These are phyloP conservation scores for Epistrophe grossulariae DNA, from an alignment of 2,888 invertebrate species.

Conservation along the genomic window DNA sequence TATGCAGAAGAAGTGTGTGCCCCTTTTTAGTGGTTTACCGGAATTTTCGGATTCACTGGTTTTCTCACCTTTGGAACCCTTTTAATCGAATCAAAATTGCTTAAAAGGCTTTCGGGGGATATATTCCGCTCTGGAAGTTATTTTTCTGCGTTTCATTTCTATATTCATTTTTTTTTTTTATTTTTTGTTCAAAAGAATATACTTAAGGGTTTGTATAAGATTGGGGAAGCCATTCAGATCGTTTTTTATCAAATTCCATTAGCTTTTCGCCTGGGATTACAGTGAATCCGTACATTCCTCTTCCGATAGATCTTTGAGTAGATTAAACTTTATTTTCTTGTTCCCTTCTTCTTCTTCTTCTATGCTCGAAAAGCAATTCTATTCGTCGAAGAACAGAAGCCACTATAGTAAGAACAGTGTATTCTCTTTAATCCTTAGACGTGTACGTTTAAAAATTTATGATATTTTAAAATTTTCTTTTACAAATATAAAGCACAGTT, in stretches of 20 bases:
- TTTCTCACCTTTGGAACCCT: conserved; percentile 44
- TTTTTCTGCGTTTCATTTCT: conserved; percentile 19
- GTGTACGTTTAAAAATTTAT: too few relatives aligned
- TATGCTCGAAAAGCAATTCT: conserved; percentile 1
- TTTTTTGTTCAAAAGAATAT: conserved; percentile 1
- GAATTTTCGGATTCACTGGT: conserved; percentile 32
- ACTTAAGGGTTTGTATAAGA: conserved; percentile 13
- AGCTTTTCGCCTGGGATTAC: conserved; percentile 48
- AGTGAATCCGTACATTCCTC: conserved; percentile 41
- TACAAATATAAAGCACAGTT: too few relatives aligned
- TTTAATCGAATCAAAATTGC: conserved; percentile 44
- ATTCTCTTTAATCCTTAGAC: neutral
- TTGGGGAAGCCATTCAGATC: conserved; percentile 38
- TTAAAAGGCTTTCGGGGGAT: conserved; percentile 22
- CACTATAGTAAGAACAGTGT: neutral
- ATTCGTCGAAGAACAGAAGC: neutral
- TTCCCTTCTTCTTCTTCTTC: conserved; percentile 17
- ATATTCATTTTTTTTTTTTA: neutral
- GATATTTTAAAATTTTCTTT: too few relatives aligned
- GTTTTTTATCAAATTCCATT: conserved; percentile 61
- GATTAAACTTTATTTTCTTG: conserved; percentile 42
- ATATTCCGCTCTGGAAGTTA: neutral
- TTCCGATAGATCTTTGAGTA: conserved; percentile 51
- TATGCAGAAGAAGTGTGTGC: neutral
- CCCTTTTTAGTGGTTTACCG: conserved; percentile 35